These are phyloP conservation scores for Myotis lucifugus DNA, from an alignment of 2,113 vertebrate genomes.

Conservation along the genomic window DNA sequence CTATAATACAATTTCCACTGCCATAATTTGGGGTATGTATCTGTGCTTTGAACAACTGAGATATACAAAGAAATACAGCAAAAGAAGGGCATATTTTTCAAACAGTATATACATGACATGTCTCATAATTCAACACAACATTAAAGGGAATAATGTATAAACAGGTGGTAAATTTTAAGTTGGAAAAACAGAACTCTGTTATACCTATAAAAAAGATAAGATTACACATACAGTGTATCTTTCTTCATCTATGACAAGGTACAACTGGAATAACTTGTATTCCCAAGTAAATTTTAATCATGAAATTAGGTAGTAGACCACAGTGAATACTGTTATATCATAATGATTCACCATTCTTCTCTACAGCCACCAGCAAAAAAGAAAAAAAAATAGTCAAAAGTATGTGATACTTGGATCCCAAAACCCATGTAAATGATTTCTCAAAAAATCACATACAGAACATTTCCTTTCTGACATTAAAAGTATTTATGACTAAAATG, in stretches of 20 bases:
- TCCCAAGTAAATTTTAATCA: neutral
- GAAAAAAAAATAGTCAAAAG: neutral
- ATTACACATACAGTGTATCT: neutral
- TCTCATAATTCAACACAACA: neutral
- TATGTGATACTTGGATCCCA: neutral
- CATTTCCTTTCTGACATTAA: neutral
- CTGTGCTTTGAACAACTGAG: neutral
- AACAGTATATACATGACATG: neutral
- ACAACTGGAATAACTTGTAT: neutral
- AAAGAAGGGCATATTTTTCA: neutral
- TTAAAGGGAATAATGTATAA: neutral
- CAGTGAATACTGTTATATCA: neutral
- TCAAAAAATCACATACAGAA: neutral
- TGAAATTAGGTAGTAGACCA: neutral
- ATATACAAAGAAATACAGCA: neutral
- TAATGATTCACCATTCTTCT: neutral
- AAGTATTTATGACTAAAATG: neutral
- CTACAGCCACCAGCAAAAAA: neutral
- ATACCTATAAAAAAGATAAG: neutral
- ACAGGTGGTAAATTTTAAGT: neutral
- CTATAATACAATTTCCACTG: neutral
- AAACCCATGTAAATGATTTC: neutral
- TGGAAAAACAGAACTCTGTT: neutral
- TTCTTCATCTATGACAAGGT: neutral
- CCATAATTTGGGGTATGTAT: neutral